Conservation (phyloP, 2,113 vertebrate genomes). For the Paedocypris sp. region DNA sequence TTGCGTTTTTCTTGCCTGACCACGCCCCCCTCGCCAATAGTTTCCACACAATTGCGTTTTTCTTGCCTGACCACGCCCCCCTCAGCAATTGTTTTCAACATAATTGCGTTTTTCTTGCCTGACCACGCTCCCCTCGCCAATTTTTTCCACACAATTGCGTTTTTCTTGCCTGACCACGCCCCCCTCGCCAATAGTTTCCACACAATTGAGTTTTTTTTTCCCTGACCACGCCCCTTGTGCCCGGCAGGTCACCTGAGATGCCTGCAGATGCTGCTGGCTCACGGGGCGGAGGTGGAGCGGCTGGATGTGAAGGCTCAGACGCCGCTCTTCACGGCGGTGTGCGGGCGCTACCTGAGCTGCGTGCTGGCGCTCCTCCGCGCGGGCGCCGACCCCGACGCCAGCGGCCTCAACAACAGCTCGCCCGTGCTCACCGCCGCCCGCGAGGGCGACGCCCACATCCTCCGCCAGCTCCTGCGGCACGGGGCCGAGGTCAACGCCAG, state of each 20-base stretch:
- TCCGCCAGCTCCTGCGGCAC: conserved; percentile 69
- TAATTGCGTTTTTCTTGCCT: too few species aligned
- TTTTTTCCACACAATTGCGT: too few species aligned
- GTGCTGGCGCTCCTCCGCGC: conserved; percentile 72
- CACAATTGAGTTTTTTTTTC: neutral
- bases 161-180: too few species aligned
- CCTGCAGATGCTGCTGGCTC: conserved; percentile 69
- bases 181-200: too few species aligned
- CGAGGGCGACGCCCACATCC: conserved; percentile 66
- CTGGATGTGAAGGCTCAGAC: conserved; percentile 91
- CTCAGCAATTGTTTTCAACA: too few species aligned
- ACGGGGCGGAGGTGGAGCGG: conserved; percentile 80
- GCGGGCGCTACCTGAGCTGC: conserved; percentile 76
- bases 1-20: too few species aligned
- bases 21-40: too few species aligned
- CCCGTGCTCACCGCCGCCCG: conserved; percentile 75
- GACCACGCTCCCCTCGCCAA: too few species aligned
- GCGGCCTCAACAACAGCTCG: conserved; percentile 81
- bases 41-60: too few species aligned
- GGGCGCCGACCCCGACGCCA: conserved; percentile 74
- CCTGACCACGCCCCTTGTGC: neutral
- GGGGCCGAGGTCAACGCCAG: conserved; percentile 74
- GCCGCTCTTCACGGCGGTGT: conserved; percentile 82
- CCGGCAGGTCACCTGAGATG: conserved; percentile 58
- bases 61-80: too few species aligned